phyloP scores from a whole-genome alignment of 2,888 invertebrate genomes.

The Drosophila picticornis region DNA sequence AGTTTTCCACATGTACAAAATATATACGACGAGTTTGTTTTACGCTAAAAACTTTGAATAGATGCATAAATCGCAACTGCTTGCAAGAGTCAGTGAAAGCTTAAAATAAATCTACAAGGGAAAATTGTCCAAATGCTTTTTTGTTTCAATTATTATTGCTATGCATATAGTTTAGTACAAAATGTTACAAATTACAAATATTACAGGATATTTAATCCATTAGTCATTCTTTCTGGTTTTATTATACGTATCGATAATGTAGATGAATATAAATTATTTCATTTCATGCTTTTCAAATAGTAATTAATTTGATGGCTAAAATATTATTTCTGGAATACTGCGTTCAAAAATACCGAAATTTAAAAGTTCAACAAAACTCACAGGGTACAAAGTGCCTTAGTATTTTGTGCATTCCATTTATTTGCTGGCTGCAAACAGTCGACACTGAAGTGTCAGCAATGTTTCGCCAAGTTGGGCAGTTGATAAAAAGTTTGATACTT shows the following conservation, averaged over 20 bases:
- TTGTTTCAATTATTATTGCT: background rate
- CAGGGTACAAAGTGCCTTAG: background rate
- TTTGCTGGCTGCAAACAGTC: constrained; percentile 17
- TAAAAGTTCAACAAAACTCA: background rate
- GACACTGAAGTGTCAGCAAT: constrained; percentile 50
- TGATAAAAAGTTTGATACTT: constrained; percentile 51
- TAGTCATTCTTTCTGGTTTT: background rate
- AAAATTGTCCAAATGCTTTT: background rate
- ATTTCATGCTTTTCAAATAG: background rate
- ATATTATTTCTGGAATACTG: background rate
- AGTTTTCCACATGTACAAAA: constrained; percentile 31
- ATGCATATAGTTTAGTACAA: background rate
- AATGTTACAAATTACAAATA: background rate
- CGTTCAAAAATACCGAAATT: background rate
- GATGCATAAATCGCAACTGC: background rate
- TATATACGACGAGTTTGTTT: constrained; percentile 6
- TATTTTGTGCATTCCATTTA: background rate
- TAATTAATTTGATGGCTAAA: background rate
- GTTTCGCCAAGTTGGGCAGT: constrained; percentile 32
- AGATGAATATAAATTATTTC: background rate
- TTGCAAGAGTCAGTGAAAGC: background rate
- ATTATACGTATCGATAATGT: background rate
- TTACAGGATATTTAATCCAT: background rate
- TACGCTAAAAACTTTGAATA: constrained; percentile 1
- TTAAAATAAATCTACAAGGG: background rate